phyloP scores from a whole-genome alignment of 2,797 vertebrate species.

The Mormyrus proboscirostris region DNA sequence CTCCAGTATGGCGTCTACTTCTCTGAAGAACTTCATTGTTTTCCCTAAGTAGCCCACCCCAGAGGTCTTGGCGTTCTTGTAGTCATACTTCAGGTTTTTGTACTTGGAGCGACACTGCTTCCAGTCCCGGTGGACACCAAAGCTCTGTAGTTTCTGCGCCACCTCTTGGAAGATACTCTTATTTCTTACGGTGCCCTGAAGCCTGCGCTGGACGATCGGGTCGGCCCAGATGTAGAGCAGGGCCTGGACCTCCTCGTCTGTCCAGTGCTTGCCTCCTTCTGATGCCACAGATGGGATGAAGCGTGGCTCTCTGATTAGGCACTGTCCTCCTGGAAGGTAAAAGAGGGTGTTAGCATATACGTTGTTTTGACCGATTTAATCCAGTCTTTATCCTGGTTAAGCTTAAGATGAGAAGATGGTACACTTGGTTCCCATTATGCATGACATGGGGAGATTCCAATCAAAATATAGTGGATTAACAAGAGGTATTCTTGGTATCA shows the following conservation, averaged over 20 bases:
- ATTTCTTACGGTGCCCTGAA: conserved; percentile 78
- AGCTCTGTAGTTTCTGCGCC: conserved; percentile 72
- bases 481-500: not conserved
- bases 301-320: conserved; percentile 38
- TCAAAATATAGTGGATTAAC: not conserved
- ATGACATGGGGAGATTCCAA: not conserved
- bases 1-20: conserved; percentile 78
- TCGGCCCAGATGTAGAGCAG: conserved; percentile 78
- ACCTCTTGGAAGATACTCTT: conserved; percentile 88
- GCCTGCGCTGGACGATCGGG: conserved; percentile 65
- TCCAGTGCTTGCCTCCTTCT: conserved; percentile 84
- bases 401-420: not conserved
- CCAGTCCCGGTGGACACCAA: conserved; percentile 81
- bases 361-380: not conserved
- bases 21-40: conserved; percentile 81
- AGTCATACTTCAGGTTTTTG: conserved; percentile 86
- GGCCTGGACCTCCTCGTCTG: conserved; percentile 77
- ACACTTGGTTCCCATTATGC: not conserved
- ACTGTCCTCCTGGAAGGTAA: conserved; percentile 39
- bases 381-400: not conserved
- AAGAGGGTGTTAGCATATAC: not conserved
- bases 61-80: conserved; percentile 71
- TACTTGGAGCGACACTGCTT: conserved; percentile 87
- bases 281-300: conserved; percentile 60
- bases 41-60: conserved; percentile 60